These are phyloP conservation scores for Pelmatolapia mariae DNA, from an alignment of 2,113 vertebrate genomes.

Conservation along the genomic window DNA sequence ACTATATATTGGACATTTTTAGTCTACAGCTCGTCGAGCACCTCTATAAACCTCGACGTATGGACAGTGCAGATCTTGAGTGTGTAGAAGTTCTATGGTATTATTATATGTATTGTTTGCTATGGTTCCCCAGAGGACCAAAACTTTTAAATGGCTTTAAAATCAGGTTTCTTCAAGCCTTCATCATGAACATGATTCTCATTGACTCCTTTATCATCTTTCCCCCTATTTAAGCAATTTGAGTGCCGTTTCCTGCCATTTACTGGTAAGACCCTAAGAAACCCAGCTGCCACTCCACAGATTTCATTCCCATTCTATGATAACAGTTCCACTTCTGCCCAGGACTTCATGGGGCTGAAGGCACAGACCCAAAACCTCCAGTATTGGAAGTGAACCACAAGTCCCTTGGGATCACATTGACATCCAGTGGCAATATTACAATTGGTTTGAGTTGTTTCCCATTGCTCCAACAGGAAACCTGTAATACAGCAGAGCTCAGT, in stretches of 20 bases:
- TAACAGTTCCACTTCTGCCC: not conserved
- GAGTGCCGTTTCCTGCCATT: not conserved
- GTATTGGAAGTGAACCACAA: not conserved
- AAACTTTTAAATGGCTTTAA: not conserved
- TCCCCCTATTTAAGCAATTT: not conserved
- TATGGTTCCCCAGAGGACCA: not conserved
- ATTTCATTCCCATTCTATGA: not conserved
- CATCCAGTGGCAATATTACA: not conserved
- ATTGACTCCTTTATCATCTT: not conserved
- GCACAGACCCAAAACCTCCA: not conserved
- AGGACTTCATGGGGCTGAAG: not conserved
- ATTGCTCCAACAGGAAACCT: not conserved
- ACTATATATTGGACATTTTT: not conserved
- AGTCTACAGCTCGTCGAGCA: not conserved
- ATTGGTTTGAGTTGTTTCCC: not conserved
- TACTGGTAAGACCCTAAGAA: slow-evolving; percentile 12
- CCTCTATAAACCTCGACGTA: not conserved
- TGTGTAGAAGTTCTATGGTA: not conserved
- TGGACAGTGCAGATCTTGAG: not conserved
- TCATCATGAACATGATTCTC: not conserved
- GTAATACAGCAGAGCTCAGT: not conserved
- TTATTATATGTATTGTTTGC: not conserved
- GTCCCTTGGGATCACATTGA: not conserved
- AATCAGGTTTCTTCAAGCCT: not conserved
- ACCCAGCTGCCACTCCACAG: slow-evolving; percentile 31